These are phyloP conservation scores for Myrmecophaga tridactyla DNA, from an alignment of 2,113 vertebrate species.

Conservation along the genomic window DNA sequence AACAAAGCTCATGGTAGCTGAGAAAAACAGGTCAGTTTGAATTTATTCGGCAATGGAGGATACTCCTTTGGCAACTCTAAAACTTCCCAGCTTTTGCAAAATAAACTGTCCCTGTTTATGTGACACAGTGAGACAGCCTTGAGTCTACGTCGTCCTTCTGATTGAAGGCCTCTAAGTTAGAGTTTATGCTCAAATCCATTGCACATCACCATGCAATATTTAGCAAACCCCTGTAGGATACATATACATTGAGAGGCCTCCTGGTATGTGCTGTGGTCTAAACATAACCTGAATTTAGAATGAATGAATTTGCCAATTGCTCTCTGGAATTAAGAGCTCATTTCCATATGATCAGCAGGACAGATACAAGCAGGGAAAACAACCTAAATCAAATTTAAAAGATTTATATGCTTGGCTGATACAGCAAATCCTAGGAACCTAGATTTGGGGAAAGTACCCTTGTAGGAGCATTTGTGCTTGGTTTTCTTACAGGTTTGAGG, in stretches of 20 bases:
- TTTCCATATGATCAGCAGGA: too few relatives aligned
- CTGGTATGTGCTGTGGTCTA: neutral
- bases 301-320: neutral
- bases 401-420: neutral
- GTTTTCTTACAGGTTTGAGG: neutral
- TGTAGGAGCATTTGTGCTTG: neutral
- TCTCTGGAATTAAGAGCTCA: neutral
- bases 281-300: neutral
- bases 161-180: neutral
- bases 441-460: neutral
- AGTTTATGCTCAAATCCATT: neutral
- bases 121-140: neutral
- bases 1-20: neutral
- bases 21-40: slow-evolving; percentile 20
- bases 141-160: neutral
- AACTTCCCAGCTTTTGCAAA: slow-evolving; percentile 24
- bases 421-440: neutral
- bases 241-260: neutral
- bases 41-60: neutral
- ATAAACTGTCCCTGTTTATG: slow-evolving; percentile 37
- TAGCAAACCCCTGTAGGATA: neutral
- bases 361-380: neutral
- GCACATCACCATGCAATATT: neutral
- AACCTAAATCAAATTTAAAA: neutral
- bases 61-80: neutral